These are phyloP conservation scores for Buceros bicornis DNA, from an alignment of 2,797 vertebrate genomes.

Conservation along the genomic window DNA sequence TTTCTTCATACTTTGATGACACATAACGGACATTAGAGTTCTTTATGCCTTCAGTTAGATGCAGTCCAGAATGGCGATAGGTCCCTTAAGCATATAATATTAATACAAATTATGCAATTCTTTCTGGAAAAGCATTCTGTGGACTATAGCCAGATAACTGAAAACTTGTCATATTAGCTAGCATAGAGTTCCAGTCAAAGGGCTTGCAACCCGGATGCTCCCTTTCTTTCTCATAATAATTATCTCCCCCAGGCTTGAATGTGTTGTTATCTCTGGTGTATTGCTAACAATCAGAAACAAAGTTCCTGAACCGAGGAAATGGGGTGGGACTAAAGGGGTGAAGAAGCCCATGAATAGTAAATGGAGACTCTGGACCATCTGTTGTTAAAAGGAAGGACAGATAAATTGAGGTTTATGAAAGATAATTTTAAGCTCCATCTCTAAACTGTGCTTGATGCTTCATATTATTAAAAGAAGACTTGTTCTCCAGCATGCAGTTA, in stretches of 20 bases:
- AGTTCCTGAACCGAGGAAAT: background rate
- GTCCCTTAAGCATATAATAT: conserved; percentile 59
- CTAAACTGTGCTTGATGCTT: background rate
- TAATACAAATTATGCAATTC: conserved; percentile 48
- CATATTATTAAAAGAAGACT: background rate
- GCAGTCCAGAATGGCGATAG: conserved; percentile 44
- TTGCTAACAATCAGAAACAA: background rate
- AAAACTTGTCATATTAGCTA: background rate
- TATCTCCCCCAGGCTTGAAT: background rate
- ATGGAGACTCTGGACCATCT: background rate
- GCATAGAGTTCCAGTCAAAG: background rate
- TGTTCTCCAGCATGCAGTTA: background rate
- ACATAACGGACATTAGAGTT: background rate
- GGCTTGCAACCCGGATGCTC: background rate
- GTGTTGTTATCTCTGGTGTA: background rate
- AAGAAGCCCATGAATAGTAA: background rate
- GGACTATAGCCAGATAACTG: background rate
- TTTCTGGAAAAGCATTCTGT: conserved; percentile 40
- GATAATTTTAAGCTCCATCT: background rate
- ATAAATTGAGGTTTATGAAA: conserved; percentile 11
- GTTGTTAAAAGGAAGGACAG: background rate
- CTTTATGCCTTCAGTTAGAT: conserved; percentile 56
- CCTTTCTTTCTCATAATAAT: background rate
- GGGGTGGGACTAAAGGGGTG: background rate
- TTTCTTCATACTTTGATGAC: conserved; percentile 45